Base-by-base conservation (phyloP, 23 tunicate genomes). In the Aplidium turbinatum region DNA sequence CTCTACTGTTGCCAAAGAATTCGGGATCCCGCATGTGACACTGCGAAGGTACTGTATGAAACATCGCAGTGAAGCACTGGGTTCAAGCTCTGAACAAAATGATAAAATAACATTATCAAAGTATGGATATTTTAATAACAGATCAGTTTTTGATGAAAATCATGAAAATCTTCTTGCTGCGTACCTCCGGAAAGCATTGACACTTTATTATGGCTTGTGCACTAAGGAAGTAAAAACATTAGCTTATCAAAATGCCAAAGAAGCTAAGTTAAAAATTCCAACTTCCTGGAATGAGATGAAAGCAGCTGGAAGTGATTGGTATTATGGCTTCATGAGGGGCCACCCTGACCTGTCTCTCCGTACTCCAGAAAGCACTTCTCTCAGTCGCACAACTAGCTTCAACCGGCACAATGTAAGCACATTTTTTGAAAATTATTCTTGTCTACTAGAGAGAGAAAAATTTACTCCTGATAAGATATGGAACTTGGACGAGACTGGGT, bases 401-500 rank as follows among this genome's bases (percentile, higher is more conserved):
- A 63, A 63, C 46, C 7, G 70, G 51, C 48, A 27, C 30, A 63
- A 13, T 11, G 70, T 63, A 5, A 18, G 6, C 19, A 31, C 29
- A 26, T 63, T 63, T 18, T 63, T 26, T 40, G 26, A 63, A 26
- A 63, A 30, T 20, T 26, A 26, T 13, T 9, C 48, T 6, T 18
- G 13, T 5, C 46, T 26, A 6, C 18, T 63, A 46, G 48, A 30
- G 21, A 27, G 46, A 7, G 19, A 63, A 6, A 30, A 30, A 16
- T 63, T 18, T 63, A 29, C 70, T 26, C 70, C 70, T 6, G 51
- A 63, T 18, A 63, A 63, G 16, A 63, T 63, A 4, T 63, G 31
- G 19, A 63, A 63, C 46, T 7, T 63, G 9, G 70, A 63, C 18
- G 70, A 63, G 30, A 18, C 46, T 13, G 70, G 70, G 46, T 29